Base-by-base conservation (phyloP, 2,113 vertebrate genomes). In the Carollia perspicillata region DNA sequence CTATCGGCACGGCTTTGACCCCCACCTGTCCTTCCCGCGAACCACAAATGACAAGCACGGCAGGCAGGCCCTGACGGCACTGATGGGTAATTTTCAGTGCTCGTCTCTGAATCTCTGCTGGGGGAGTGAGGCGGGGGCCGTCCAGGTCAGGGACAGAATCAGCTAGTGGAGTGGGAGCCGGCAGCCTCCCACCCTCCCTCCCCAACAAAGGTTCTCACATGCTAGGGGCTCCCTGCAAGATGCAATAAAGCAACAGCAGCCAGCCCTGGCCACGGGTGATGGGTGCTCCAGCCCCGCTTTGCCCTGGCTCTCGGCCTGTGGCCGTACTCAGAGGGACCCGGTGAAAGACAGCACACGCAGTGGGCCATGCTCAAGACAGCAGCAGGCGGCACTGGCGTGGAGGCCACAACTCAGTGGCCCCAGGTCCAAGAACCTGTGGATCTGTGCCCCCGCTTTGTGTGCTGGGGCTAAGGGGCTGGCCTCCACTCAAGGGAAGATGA, bases 71-170 rank as follows among this genome's bases (percentile, higher is more conserved):
- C 12, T 2, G 33, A 30, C 35, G 71, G 90, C 11, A 0, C 77
- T 2, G 26, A 26, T 6, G 37, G 68, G 37, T 42, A 13, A 60
- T 30, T 49, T 42, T 18, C n/a, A 49, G 81, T 6, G 0, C 0
- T 60, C 5, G 4, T 6, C 60, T 58, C 74, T 75, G 90, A 55
- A 18, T 18, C 66, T 60, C n/a, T 8, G 44, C 65, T 14, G 16
- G 79, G 23, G 53, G 4, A 2, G 2, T 0, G 8, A 1, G 44
- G 44, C 3, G 4, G 44, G 10, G 10, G 17, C 0, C 8, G 26
- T 20, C 47, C 33, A 8, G 44, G 40, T 35, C 5, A 30, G 60
- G 3, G 8, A 71, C 37, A 23, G 58, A 37, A 12, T 30, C 33
- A 44, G 42, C 33, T 17, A 3, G 49, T 5, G 10, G 35, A 33